Base-by-base conservation (phyloP, 2,797 vertebrate genomes). In the Notolepis coatsorum region DNA sequence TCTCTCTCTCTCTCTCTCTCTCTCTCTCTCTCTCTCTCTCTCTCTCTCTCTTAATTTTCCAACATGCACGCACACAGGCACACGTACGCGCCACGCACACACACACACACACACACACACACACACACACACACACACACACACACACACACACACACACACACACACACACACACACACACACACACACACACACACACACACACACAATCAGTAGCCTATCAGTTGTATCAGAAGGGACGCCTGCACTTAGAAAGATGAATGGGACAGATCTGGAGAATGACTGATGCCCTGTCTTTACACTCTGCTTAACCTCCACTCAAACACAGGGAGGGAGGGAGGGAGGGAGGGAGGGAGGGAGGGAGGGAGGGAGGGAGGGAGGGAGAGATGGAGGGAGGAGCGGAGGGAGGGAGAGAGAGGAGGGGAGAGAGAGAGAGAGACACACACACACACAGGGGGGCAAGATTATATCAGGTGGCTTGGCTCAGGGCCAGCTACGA, bases 151-250 rank as follows among this genome's bases (percentile, higher is more conserved):
- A 35, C 49, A 17, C 23, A 55, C 52, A 39, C 37, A 55, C 52
- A 55, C 38, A 55, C 52, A 27, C 37, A 9, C 61, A 54, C 17
- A 59, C 43, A 47, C 31, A 31, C 15, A n/a, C 27, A 50, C 15
- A 47, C 43, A 48, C 10, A 12, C 17, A 31, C 50, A 37, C 35
- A 37, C 35, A 37, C 25, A 50, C 47, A 31, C 27, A 18, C 7
- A 50, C 27, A 24, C 48, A 47, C 20, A 18, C 20, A 1, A 2
- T 35, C 24, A 33, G 37, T 33, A n/a, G 39, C 18, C n/a, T 42
- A 35, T 17, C 54, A 58, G 47, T 50, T 28, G 18, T 25, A 27
- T 51, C 27, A 24, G 42, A 47, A 45, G 33, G 5, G 54, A 55
- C 4, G 52, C 21, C 39, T 15, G 24, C 13, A 8, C 50, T 39